These are phyloP conservation scores for Zosterops japonicus DNA, from an alignment of 2,113 vertebrate genomes.

Conservation along the genomic window DNA sequence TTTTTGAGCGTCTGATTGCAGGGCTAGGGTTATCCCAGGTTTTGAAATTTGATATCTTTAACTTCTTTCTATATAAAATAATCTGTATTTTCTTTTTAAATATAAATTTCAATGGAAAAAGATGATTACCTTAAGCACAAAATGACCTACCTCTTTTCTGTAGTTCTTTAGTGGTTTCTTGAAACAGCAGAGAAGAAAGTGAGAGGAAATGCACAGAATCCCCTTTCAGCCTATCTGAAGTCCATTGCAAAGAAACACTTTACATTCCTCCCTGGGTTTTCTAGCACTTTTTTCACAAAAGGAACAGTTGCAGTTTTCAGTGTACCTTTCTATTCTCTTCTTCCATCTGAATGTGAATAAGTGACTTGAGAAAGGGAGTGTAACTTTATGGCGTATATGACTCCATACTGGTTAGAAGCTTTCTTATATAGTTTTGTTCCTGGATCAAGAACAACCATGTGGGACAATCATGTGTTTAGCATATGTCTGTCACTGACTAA, in stretches of 20 bases:
- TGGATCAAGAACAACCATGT: neutral
- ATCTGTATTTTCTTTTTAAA: neutral
- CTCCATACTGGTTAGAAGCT: neutral
- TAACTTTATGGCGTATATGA: neutral
- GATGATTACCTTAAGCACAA: neutral
- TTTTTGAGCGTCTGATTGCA: neutral
- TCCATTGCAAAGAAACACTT: neutral
- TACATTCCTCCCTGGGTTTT: neutral
- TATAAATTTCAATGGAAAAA: neutral
- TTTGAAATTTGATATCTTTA: neutral
- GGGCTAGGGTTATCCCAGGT: neutral
- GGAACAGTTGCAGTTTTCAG: neutral
- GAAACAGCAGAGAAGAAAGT: neutral
- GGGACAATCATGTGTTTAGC: neutral
- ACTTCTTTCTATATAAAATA: neutral
- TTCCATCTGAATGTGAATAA: neutral
- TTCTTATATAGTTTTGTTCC: neutral
- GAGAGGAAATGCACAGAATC: neutral
- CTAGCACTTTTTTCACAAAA: neutral
- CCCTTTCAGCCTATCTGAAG: neutral
- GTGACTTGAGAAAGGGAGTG: neutral
- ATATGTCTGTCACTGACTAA: neutral
- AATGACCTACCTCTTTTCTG: neutral
- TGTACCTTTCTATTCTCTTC: neutral
- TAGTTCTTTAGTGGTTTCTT: neutral